Percentiles rank a stretch among this genome's conserved stretches.
These are phyloP conservation scores for Catharus minimus DNA, from an alignment of 2,113 vertebrate species.

Conservation along the genomic window DNA sequence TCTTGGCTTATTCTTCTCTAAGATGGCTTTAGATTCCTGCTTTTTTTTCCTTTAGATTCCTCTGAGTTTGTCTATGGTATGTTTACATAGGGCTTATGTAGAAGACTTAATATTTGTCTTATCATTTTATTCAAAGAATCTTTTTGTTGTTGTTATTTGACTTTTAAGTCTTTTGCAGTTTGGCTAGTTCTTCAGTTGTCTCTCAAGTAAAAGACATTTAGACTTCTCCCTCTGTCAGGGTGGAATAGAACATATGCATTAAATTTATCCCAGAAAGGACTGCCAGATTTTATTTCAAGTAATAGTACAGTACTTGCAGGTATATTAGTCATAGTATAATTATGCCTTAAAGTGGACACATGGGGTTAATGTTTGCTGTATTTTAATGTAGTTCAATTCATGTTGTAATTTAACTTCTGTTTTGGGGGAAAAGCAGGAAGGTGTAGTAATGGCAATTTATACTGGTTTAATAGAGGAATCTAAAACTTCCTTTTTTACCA, in stretches of 20 bases:
- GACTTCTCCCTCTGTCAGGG: neutral
- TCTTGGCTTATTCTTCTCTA: neutral
- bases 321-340: neutral
- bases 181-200: neutral
- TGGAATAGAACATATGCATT: slow-evolving; percentile 1
- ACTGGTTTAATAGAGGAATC: neutral
- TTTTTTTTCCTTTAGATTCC: neutral
- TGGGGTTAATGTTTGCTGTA: neutral
- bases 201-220: slow-evolving; percentile 23
- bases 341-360: neutral
- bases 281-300: slow-evolving; percentile 25
- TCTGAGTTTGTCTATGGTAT: neutral
- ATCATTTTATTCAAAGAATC: neutral
- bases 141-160: neutral
- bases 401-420: neutral
- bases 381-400: neutral
- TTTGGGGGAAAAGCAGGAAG: neutral
- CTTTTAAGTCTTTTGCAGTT: neutral
- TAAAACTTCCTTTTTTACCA: neutral
- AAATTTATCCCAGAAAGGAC: slow-evolving; percentile 10
- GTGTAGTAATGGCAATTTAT: neutral
- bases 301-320: neutral
- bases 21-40: neutral
- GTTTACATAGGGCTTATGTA: neutral
- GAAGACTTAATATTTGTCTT: slow-evolving; percentile 8